phyloP scores from a whole-genome alignment of 1,140 invertebrate genomes.

The Vanessa atalanta region DNA sequence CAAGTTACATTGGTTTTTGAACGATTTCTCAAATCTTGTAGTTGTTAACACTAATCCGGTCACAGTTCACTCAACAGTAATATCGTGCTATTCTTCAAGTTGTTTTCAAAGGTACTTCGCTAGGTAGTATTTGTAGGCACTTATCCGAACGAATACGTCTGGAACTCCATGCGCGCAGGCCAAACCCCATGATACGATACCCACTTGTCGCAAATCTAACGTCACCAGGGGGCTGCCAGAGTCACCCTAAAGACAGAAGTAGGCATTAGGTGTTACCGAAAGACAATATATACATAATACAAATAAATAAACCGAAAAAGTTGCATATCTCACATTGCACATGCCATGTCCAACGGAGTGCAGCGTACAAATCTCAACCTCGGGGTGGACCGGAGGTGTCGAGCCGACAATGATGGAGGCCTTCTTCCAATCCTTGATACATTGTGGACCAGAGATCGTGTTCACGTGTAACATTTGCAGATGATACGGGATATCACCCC shows the following conservation, averaged over 20 bases:
- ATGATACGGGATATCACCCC: conserved; percentile 29
- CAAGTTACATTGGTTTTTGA: too few relatives aligned
- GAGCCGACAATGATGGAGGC: conserved; percentile 36
- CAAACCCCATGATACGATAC: conserved; percentile 1
- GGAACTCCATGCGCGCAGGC: background rate
- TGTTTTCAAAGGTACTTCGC: background rate
- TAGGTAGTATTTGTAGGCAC: background rate
- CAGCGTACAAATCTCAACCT: conserved; percentile 57
- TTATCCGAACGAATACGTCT: background rate
- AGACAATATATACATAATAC: too few relatives aligned
- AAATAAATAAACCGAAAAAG: background rate
- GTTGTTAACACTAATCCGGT: background rate
- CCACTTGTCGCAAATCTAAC: background rate
- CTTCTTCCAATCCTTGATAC: background rate
- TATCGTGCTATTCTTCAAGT: too few relatives aligned
- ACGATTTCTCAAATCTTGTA: too few relatives aligned
- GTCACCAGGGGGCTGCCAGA: background rate
- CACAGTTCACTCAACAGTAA: too few relatives aligned
- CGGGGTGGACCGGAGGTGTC: conserved; percentile 46
- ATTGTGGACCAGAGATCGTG: conserved; percentile 30
- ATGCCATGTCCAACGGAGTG: conserved; percentile 46
- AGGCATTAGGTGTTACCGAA: background rate
- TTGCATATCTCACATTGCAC: conserved; percentile 53
- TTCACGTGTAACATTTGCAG: conserved; percentile 43
- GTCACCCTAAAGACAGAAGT: background rate